Evolutionary conservation across 2,113 vertebrate species (phyloP).

Genomic region (Azemiops feae): DNA sequence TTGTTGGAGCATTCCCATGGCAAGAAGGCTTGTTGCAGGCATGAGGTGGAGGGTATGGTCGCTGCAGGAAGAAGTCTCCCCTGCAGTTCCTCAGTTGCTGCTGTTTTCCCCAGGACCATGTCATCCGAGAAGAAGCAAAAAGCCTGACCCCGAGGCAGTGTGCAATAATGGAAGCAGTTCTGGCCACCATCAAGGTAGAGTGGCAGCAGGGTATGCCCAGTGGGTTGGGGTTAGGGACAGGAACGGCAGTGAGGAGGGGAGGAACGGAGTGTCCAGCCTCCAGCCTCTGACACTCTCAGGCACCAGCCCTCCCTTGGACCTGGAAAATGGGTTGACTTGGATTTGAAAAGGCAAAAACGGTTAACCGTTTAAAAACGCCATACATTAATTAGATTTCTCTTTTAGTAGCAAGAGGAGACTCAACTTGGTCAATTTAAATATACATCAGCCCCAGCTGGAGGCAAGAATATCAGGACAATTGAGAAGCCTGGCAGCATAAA

Average conservation of each 20-base stretch:
- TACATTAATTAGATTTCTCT: too few species aligned
- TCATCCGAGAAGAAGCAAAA: slow-evolving; percentile 88
- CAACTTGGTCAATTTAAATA: background rate
- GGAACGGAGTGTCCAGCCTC: background rate
- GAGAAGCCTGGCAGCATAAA: background rate
- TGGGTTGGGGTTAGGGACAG: background rate
- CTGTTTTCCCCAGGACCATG: slow-evolving; percentile 81
- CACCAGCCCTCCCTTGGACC: background rate
- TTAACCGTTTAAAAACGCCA: background rate
- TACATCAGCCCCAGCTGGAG: background rate
- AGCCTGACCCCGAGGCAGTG: slow-evolving; percentile 91
- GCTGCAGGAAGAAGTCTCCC: background rate
- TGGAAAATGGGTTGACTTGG: background rate
- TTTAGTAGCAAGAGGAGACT: background rate
- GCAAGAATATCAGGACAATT: background rate
- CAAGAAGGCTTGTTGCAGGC: background rate
- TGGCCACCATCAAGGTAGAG: slow-evolving; percentile 93
- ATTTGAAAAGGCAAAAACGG: background rate
- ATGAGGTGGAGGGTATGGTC: background rate
- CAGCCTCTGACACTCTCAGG: background rate
- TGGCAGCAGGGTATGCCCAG: background rate
- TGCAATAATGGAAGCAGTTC: slow-evolving; percentile 88
- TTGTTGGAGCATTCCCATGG: background rate
- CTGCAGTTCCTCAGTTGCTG: background rate
- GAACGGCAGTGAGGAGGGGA: background rate